Evolutionary conservation across 2,888 invertebrate genomes (phyloP).

Genomic region (Thelaira solivaga): DNA sequence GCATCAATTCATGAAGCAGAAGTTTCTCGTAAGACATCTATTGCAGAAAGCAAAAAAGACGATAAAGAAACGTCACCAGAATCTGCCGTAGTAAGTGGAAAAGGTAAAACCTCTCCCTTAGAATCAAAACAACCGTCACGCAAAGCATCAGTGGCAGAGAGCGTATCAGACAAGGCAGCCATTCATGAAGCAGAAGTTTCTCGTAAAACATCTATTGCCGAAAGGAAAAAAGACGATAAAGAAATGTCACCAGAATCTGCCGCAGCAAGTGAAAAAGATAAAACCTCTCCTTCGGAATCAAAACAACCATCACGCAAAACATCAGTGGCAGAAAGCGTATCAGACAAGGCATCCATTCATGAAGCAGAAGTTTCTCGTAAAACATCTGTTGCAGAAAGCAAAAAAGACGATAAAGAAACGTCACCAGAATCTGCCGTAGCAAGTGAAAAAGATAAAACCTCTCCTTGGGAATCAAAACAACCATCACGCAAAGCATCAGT

Average conservation of each 20-base stretch:
- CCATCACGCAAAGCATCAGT: slow-evolving; percentile 39
- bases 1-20: slow-evolving; percentile 51
- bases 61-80: too few species aligned
- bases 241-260: too few species aligned
- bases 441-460: slow-evolving; percentile 17
- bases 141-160: too few species aligned
- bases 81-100: too few species aligned
- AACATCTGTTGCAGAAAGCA: slow-evolving; percentile 54
- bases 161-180: too few species aligned
- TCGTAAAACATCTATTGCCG: too few species aligned
- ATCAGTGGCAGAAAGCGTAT: slow-evolving; percentile 9
- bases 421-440: background rate
- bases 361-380: slow-evolving; percentile 50
- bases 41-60: background rate
- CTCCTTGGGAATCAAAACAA: slow-evolving; percentile 33
- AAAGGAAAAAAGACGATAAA: too few species aligned
- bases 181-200: too few species aligned
- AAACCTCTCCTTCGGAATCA: slow-evolving; percentile 49
- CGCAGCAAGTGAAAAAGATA: slow-evolving; percentile 41
- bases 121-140: too few species aligned
- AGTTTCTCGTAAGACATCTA: slow-evolving; percentile 36
- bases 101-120: too few species aligned
- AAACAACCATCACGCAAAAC: slow-evolving; percentile 51
- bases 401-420: slow-evolving; percentile 38
- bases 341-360: slow-evolving; percentile 31